Percentiles rank a stretch among this genome's conserved stretches.
Evolutionary conservation across 2,113 vertebrate genomes (phyloP).

Genomic region (Fregetta grallaria): DNA sequence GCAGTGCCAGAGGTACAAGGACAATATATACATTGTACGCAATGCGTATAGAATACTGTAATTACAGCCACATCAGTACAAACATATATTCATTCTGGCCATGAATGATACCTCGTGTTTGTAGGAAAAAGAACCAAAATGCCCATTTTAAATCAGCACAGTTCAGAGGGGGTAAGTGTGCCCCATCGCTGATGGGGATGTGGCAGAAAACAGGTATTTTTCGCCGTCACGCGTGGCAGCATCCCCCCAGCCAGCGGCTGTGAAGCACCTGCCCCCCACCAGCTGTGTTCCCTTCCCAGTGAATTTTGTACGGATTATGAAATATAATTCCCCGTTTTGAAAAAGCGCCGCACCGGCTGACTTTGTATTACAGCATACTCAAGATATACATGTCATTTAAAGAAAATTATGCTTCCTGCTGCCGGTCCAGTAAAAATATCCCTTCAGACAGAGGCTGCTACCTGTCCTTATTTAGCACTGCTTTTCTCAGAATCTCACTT

Average conservation of each 20-base stretch:
- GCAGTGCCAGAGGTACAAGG: neutral
- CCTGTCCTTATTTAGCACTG: neutral
- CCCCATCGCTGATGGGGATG: neutral
- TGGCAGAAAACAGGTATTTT: neutral
- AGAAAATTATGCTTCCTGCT: neutral
- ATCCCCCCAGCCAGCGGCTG: neutral
- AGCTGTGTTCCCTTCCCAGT: neutral
- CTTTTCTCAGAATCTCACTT: neutral
- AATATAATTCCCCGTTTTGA: neutral
- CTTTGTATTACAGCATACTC: neutral
- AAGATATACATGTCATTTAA: neutral
- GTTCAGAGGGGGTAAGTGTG: neutral
- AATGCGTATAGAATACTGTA: neutral
- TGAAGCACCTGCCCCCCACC: neutral
- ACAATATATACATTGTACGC: neutral
- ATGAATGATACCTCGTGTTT: neutral
- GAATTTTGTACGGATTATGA: neutral
- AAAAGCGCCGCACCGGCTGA: neutral
- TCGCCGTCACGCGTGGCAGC: accelerated
- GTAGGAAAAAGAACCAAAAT: neutral
- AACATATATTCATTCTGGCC: neutral
- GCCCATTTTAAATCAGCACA: neutral
- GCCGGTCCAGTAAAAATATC: neutral
- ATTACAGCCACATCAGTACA: neutral
- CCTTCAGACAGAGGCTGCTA: neutral